Evolutionary conservation across 2,888 invertebrate genomes (phyloP).

Genomic region (Lithodes maja): DNA sequence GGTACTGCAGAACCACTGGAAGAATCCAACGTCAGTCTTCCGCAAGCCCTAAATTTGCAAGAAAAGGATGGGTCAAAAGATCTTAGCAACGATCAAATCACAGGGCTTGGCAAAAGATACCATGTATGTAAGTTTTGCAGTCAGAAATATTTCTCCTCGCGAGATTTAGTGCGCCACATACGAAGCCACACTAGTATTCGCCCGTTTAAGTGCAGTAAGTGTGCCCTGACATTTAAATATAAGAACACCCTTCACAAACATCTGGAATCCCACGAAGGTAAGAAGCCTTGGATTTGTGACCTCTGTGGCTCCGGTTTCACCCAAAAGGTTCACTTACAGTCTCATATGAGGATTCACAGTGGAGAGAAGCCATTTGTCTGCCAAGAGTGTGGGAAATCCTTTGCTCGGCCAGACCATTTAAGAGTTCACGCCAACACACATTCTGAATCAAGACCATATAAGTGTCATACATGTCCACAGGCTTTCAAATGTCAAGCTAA

Average conservation of each 20-base stretch:
- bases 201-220: slow-evolving; percentile 17
- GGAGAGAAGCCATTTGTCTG: slow-evolving; percentile 38
- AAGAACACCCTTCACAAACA: slow-evolving; percentile 16
- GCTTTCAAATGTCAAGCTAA: slow-evolving; percentile 26
- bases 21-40: too few relatives aligned
- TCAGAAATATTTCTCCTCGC: slow-evolving; percentile 4
- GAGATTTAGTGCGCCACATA: slow-evolving; percentile 19
- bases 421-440: slow-evolving; percentile 27
- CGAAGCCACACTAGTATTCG: slow-evolving; percentile 19
- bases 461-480: slow-evolving; percentile 28
- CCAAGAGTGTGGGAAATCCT: slow-evolving; percentile 36
- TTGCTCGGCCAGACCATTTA: slow-evolving; percentile 26
- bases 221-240: not conserved
- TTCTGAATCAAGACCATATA: slow-evolving; percentile 21
- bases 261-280: slow-evolving; percentile 17
- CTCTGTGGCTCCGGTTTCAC: slow-evolving; percentile 18
- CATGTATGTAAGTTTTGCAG: slow-evolving; percentile 24
- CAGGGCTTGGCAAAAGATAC: slow-evolving; percentile 21
- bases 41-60: too few relatives aligned
- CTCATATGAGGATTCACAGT: slow-evolving; percentile 31
- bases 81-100: too few relatives aligned
- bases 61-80: too few relatives aligned
- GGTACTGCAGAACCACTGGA: too few relatives aligned
- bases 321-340: slow-evolving; percentile 34
- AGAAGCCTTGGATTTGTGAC: slow-evolving; percentile 25